Conservation (phyloP, 2,113 vertebrate genomes). For the Peromyscus leucopus region DNA sequence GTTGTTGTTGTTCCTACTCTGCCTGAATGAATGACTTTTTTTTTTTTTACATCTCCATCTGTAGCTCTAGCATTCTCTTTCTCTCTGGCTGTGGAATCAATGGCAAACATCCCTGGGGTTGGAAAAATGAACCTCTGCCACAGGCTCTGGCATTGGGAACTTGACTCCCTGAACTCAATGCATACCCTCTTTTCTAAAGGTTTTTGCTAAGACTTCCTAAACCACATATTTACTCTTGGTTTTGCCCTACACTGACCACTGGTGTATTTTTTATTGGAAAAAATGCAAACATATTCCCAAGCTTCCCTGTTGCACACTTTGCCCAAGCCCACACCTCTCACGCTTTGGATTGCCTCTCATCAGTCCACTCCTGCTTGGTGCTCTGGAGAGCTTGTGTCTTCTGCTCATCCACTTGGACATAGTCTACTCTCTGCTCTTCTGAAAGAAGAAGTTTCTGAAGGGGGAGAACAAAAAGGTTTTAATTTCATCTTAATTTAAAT, state of each 20-base stretch:
- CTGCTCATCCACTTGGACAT: slow-evolving; percentile 97
- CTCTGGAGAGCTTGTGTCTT: slow-evolving; percentile 98
- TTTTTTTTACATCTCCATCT: background rate
- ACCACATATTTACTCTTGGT: slow-evolving; percentile 37
- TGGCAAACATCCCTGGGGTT: background rate
- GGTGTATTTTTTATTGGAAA: slow-evolving; percentile 82
- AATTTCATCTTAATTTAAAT: slow-evolving; percentile 37
- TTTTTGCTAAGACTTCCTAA: background rate
- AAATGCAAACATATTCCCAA: slow-evolving; percentile 46
- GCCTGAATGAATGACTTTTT: background rate
- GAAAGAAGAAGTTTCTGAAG: slow-evolving; percentile 93
- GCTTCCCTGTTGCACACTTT: background rate
- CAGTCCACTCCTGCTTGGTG: slow-evolving; percentile 98
- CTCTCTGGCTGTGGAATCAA: background rate
- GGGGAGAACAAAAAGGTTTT: background rate
- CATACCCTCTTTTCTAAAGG: slow-evolving; percentile 1
- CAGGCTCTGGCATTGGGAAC: background rate
- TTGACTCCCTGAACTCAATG: background rate
- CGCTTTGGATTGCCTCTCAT: slow-evolving; percentile 95
- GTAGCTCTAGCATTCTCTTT: background rate
- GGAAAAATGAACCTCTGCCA: background rate
- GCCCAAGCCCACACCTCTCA: slow-evolving; percentile 82
- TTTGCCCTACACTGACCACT: slow-evolving; percentile 65
- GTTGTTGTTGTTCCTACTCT: background rate
- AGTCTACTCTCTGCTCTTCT: slow-evolving; percentile 96